Base-by-base conservation (phyloP, 2,888 invertebrate species). In the Synergus laeviventris region DNA sequence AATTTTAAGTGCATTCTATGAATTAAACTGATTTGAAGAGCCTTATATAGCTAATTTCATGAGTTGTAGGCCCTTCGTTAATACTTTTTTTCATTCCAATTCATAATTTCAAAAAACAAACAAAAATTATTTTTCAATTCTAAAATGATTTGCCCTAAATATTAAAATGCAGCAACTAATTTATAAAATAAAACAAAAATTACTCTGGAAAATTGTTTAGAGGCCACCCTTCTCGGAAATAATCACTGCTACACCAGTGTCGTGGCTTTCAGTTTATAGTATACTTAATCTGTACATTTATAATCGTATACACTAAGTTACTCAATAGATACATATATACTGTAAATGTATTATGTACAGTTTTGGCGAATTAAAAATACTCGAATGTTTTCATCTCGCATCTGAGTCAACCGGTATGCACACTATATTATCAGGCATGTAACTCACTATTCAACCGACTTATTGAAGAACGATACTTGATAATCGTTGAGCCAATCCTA, bases 201-300 rank as follows among this genome's bases (percentile, higher is more conserved):
- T 18, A 9, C 18, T n/a, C 5, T n/a, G 18, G 18, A 18, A 54
- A 54, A 18, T 9, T 54, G 18, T 9, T 18, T 18, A 18, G 49
- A 76, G 81, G 84, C 81, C 85, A 84, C 78, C 79, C 81, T 70
- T 80, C 61, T 81, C 81, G 18, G 49, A 70, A 70, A 70, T 54
- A 70, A 70, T 16, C 70, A 79, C 78, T 62, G 76, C 78, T 74
- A 79, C 76, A 74, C 79, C 76, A 76, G 80, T 77, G 79, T 70
- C 78, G 73, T 76, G 78, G 81, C 80, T 73, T 79, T 36, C 78
- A 79, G 81, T 85, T 85, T 74, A 78, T 82, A 83, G 81, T 88
- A 87, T 85, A 82, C 78, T 85, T 86, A 85, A 82, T 82, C 82
- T 88, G 87, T 88, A 88, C 88, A 88, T 82, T 82, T 84, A 83